These are phyloP conservation scores for Ichneumoninae sp. DNA, from an alignment of 2,888 invertebrate species.

Conservation along the genomic window DNA sequence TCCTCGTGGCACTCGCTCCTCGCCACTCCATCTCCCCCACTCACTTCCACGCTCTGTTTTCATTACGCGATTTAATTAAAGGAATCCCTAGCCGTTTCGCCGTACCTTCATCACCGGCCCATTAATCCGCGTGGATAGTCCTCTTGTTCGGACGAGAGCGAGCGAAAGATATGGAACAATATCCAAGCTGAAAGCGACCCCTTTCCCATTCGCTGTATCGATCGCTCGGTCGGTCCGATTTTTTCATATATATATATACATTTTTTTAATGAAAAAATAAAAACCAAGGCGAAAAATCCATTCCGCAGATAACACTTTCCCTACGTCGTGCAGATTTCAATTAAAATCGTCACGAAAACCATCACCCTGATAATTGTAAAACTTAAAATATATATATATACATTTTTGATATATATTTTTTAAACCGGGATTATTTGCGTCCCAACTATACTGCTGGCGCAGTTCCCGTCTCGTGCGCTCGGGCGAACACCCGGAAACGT, in stretches of 20 bases:
- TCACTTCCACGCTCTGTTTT: conserved; percentile 20
- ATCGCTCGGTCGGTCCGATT: conserved; percentile 19
- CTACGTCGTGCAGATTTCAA: no score
- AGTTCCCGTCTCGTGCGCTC: not conserved
- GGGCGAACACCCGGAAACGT: not conserved
- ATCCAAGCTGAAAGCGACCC: conserved; percentile 7
- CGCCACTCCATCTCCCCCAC: not conserved
- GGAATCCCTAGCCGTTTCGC: conserved; percentile 17
- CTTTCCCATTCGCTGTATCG: conserved; percentile 6
- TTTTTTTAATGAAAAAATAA: not conserved
- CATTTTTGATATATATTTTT: no score
- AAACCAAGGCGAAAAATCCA: not conserved
- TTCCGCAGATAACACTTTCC: not conserved
- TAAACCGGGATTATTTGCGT: not conserved
- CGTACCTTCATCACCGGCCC: conserved; percentile 28
- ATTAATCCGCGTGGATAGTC: conserved; percentile 30
- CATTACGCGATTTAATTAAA: conserved; percentile 53
- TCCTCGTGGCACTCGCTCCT: not conserved
- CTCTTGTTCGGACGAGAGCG: conserved; percentile 22
- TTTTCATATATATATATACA: no score
- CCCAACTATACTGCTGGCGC: not conserved
- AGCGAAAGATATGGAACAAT: conserved; percentile 33
- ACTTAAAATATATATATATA: no score
- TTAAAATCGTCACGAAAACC: no score
- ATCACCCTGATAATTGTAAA: not conserved